These are phyloP conservation scores for Rhagophthalmus giganteus DNA, from an alignment of 2,888 invertebrate genomes.

Conservation along the genomic window DNA sequence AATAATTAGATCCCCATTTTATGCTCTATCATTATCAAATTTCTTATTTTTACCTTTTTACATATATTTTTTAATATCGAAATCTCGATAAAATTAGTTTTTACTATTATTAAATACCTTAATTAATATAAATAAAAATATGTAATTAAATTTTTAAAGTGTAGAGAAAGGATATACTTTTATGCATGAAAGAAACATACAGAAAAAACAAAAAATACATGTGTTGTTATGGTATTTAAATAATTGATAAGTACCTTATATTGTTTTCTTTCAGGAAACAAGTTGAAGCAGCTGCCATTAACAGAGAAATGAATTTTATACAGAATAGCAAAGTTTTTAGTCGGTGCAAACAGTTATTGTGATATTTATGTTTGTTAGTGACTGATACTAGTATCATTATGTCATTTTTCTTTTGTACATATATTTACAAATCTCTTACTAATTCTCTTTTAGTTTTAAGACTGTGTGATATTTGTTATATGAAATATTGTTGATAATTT, in stretches of 20 bases:
- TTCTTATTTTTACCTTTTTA: too few relatives aligned
- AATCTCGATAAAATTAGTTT: too few relatives aligned
- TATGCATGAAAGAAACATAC: too few relatives aligned
- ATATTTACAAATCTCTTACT: slow-evolving; percentile 20
- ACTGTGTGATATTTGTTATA: slow-evolving; percentile 32
- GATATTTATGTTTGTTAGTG: slow-evolving; percentile 26
- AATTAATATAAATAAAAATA: too few relatives aligned
- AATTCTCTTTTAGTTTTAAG: slow-evolving; percentile 26
- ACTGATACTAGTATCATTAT: slow-evolving; percentile 21
- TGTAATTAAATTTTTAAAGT: too few relatives aligned
- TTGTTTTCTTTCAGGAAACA: slow-evolving; percentile 10
- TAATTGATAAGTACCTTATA: neutral
- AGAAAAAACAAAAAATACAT: too few relatives aligned
- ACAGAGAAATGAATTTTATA: slow-evolving; percentile 7
- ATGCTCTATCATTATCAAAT: too few relatives aligned
- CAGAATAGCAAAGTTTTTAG: slow-evolving; percentile 13
- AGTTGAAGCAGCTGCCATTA: slow-evolving; percentile 11
- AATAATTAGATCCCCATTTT: too few relatives aligned
- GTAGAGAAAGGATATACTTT: too few relatives aligned
- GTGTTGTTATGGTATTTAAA: neutral
- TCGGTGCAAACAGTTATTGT: slow-evolving; percentile 25
- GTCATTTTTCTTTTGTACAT: slow-evolving; percentile 19
- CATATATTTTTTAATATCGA: too few relatives aligned
- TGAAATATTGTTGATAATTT: slow-evolving; percentile 18
- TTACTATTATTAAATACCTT: too few relatives aligned